phyloP scores from a whole-genome alignment of 1,140 invertebrate species.

The Cydia pomonella region DNA sequence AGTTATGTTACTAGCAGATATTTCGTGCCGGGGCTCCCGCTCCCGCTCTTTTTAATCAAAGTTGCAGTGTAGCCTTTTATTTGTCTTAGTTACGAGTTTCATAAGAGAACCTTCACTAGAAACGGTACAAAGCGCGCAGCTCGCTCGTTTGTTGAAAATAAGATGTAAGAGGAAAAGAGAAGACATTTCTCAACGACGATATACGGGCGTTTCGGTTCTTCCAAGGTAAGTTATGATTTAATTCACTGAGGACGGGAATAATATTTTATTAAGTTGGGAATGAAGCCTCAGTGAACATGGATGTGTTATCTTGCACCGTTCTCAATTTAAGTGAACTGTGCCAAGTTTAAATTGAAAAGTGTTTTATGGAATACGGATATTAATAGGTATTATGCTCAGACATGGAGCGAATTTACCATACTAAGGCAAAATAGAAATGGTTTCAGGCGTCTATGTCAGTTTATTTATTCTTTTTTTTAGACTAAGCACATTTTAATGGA shows the following conservation, averaged over 20 bases:
- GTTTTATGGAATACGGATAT: constrained; percentile 18
- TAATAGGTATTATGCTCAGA: not conserved
- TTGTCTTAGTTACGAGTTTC: constrained; percentile 56
- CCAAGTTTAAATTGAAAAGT: constrained; percentile 29
- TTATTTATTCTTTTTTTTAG: too few relatives aligned
- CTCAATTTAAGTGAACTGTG: constrained; percentile 17
- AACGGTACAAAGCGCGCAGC: constrained; percentile 55
- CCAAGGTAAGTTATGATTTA: constrained; percentile 21
- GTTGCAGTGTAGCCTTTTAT: constrained; percentile 61
- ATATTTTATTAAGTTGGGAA: constrained; percentile 29
- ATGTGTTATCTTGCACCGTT: constrained; percentile 20
- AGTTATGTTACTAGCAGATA: constrained; percentile 39
- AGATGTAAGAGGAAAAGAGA: constrained; percentile 44
- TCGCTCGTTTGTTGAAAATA: constrained; percentile 53
- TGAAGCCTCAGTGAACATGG: not conserved
- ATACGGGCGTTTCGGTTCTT: constrained; percentile 15
- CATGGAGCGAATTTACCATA: too few relatives aligned
- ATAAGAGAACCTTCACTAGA: constrained; percentile 59
- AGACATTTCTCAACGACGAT: constrained; percentile 18
- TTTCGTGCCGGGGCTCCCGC: constrained; percentile 38
- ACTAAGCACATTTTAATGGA: too few relatives aligned
- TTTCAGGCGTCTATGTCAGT: too few relatives aligned
- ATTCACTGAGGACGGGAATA: constrained; percentile 16
- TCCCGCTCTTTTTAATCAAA: constrained; percentile 51
- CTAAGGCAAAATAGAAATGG: too few relatives aligned